Evolutionary conservation across 2,797 vertebrate species (phyloP).

Genomic region (Acestrorhynchus altus): DNA sequence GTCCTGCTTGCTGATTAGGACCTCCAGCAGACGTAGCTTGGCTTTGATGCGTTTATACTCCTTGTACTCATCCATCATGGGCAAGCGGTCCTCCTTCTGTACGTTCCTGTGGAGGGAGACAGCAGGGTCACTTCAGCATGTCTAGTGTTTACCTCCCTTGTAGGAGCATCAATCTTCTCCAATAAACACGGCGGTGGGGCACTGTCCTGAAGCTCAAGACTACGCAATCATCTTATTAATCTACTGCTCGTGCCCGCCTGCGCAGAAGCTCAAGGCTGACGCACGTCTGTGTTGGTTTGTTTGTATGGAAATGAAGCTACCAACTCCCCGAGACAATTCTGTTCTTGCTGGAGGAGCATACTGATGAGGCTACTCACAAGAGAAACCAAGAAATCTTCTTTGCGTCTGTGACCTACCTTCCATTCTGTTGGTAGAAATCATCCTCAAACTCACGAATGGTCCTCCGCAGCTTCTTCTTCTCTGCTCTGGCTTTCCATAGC

Average conservation of each 20-base stretch:
- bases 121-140: neutral
- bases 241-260: neutral
- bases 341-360: neutral
- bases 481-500: conserved; percentile 96
- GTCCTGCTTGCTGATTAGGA: conserved; percentile 98
- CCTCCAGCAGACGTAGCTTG: conserved; percentile 94
- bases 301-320: neutral
- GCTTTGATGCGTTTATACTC: conserved; percentile 98
- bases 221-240: neutral
- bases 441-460: conserved; percentile 94
- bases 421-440: conserved; percentile 94
- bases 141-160: neutral
- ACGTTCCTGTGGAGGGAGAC: conserved; percentile 79
- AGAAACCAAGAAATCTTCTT: no score
- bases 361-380: neutral
- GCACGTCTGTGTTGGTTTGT: neutral
- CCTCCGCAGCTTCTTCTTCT: conserved; percentile 96
- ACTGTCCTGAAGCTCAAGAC: neutral
- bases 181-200: neutral
- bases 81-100: conserved; percentile 94
- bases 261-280: neutral
- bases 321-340: neutral
- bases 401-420: conserved; percentile 84
- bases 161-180: neutral
- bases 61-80: conserved; percentile 93